Base-by-base conservation (phyloP, 2,797 vertebrate genomes). In the Chrosomus eos region DNA sequence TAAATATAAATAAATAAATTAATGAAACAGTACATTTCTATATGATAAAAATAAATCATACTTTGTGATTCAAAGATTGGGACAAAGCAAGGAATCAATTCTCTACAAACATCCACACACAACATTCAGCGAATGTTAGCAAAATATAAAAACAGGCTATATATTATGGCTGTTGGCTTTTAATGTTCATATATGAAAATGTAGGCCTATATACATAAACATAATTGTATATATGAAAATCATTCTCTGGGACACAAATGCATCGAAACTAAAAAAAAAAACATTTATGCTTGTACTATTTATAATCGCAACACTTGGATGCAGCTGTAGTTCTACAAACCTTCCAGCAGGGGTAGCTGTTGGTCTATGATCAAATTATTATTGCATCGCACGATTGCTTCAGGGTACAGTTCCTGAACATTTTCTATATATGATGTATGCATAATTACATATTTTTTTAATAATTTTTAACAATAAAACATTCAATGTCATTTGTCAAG, bases 301-400 rank as follows among this genome's bases (percentile, higher is more conserved):
- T 13, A 72, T 71, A 1, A 48, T 5, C 14, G 0, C 4, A 48
- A 48, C 45, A 16, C 45, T 48, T 16, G 14, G 45, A 16, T 48
- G 31, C 4, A 78, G n/a, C 18, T 74, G 43, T 33, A 67, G 28
- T 36, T 43, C 36, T 9, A 19, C 0, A 51, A 13, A 11, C 23
- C 3, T 2, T 89, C 94, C 95, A 95, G 93, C 91, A 94, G 95
- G 94, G 94, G 95, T 94, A 92, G 94, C 89, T 88, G 94, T 95
- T 94, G 94, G 86, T 93, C 95, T 93, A 92, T 75, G 84, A 9
- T 83, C 75, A 16, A 79, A 73, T 31, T 13, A 38, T 33, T 5
- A 38, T 40, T 0, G 10, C 3, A 3, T 2, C 5, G 1, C 67
- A 28, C 11, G 3, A 4, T 60, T 60, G 62, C 66, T 78, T 36